These are phyloP conservation scores for Hiodon alosoides DNA, from an alignment of 2,113 vertebrate genomes.

Conservation along the genomic window DNA sequence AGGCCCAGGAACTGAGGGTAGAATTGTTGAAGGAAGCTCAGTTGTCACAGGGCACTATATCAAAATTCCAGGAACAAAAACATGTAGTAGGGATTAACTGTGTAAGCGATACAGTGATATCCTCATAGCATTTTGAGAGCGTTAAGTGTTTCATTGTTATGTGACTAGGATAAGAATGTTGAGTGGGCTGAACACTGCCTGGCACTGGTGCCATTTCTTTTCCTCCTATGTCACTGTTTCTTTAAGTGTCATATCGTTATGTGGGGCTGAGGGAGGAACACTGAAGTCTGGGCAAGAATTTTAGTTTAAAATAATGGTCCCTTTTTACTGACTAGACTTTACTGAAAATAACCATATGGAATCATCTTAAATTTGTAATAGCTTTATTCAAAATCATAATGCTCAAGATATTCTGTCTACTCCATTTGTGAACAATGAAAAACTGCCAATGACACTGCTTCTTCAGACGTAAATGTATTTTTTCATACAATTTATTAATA, in stretches of 20 bases:
- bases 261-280: background rate
- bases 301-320: background rate
- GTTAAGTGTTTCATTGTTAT: slow-evolving; percentile 10
- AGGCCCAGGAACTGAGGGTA: slow-evolving; percentile 1
- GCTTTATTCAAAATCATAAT: background rate
- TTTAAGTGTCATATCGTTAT: slow-evolving; percentile 1
- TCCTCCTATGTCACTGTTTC: slow-evolving; percentile 10
- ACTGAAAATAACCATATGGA: background rate
- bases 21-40: background rate
- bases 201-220: background rate
- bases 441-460: background rate
- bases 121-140: background rate
- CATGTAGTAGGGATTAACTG: background rate
- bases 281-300: background rate
- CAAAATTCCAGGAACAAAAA: slow-evolving; percentile 6
- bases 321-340: background rate
- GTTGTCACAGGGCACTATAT: background rate
- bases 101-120: background rate
- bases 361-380: slow-evolving; percentile 5
- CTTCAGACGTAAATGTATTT: background rate
- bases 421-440: background rate
- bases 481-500: too few species aligned
- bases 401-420: background rate
- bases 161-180: slow-evolving; percentile 3
- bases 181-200: slow-evolving; percentile 6